A percentile compares a stretch with the other conserved stretches of the same genome.
These are phyloP conservation scores for Pterois miles DNA, from an alignment of 2,797 vertebrate species.

Conservation along the genomic window DNA sequence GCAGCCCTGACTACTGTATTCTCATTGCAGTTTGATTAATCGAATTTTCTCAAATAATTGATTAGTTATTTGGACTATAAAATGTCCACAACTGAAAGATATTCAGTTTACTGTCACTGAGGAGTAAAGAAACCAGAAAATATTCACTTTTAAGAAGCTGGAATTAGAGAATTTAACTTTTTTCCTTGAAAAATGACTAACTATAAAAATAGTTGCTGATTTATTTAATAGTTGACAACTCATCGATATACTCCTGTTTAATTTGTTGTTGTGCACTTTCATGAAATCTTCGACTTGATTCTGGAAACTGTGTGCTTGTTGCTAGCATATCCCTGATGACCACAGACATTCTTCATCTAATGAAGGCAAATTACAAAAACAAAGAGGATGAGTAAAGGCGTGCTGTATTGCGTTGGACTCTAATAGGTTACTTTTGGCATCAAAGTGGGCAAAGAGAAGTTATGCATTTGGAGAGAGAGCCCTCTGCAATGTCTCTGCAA, in stretches of 20 bases:
- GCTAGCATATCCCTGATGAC: conserved; percentile 7
- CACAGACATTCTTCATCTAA: conserved; percentile 27
- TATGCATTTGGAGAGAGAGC: conserved; percentile 65
- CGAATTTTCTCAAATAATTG: too few species aligned
- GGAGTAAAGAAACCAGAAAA: too few species aligned
- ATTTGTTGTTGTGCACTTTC: conserved; percentile 17
- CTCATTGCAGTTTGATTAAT: too few species aligned
- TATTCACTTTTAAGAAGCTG: too few species aligned
- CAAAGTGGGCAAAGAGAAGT: conserved; percentile 65
- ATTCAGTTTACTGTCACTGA: too few species aligned
- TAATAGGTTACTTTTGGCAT: conserved; percentile 68
- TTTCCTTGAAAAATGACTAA: too few species aligned
- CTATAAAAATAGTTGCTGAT: too few species aligned
- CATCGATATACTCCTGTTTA: neutral
- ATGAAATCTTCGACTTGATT: conserved; percentile 19
- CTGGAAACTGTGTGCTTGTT: neutral
- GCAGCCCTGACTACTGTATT: too few species aligned
- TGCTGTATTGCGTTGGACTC: conserved; percentile 25
- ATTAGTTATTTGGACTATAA: too few species aligned
- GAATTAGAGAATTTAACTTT: too few species aligned
- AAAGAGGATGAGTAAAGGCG: conserved; percentile 22
- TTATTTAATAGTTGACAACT: too few species aligned
- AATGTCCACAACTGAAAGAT: too few species aligned
- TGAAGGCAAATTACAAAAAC: conserved; percentile 40
- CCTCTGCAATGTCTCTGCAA: conserved; percentile 55